phyloP scores from a whole-genome alignment of 2,888 invertebrate genomes.

The Panzeria rudis region DNA sequence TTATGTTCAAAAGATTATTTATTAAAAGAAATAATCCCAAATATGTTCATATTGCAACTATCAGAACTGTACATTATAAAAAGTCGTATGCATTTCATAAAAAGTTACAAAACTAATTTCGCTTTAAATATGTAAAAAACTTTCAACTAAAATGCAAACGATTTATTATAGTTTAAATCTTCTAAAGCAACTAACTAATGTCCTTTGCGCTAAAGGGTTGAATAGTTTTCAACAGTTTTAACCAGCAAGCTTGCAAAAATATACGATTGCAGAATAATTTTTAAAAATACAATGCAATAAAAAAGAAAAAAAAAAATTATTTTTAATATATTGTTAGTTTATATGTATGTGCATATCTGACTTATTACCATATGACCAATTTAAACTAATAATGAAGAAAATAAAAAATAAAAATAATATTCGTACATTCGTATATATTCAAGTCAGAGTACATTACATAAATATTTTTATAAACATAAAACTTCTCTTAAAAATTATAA shows the following conservation, averaged over 20 bases:
- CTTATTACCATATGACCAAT: slow-evolving; percentile 11
- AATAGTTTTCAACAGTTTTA: slow-evolving; percentile 32
- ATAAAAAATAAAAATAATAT: background rate
- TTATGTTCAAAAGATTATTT: background rate
- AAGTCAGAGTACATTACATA: background rate
- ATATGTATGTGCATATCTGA: background rate
- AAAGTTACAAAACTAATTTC: slow-evolving; percentile 18
- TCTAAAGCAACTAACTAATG: slow-evolving; percentile 5
- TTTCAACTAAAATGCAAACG: slow-evolving; percentile 19
- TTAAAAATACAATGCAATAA: background rate
- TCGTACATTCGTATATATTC: background rate
- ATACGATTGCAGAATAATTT: slow-evolving; percentile 4
- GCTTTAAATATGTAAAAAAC: background rate
- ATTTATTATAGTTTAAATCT: slow-evolving; percentile 15
- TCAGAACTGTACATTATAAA: background rate
- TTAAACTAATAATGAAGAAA: background rate
- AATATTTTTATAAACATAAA: too few relatives aligned
- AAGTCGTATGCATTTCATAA: slow-evolving; percentile 10
- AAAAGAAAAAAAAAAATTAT: background rate
- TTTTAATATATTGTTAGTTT: slow-evolving; percentile 5
- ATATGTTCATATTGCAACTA: too few relatives aligned
- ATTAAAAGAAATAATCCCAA: background rate
- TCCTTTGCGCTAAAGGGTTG: slow-evolving; percentile 28
- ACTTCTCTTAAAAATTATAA: too few relatives aligned
- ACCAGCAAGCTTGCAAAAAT: slow-evolving; percentile 15